Percentiles rank a stretch among this genome's conserved stretches.
Conservation (phyloP, 2,888 invertebrate species). For the Pyrocoelia pectoralis region DNA sequence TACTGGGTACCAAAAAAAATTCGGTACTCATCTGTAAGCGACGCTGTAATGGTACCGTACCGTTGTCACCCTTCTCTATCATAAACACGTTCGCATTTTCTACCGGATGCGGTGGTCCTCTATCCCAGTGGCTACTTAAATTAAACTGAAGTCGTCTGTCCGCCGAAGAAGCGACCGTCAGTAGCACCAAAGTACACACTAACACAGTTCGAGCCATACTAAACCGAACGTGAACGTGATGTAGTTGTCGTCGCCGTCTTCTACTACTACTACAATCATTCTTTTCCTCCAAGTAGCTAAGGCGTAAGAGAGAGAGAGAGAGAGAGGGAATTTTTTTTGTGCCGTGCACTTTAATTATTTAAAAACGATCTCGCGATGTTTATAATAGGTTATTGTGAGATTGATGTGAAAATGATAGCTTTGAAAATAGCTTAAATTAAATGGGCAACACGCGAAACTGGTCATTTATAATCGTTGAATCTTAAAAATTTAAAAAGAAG, state of each 20-base stretch:
- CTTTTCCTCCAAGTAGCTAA: not conserved
- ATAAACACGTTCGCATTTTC: not conserved
- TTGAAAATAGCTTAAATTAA: not conserved
- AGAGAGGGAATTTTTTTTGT: not conserved
- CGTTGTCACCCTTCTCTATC: slow-evolving; percentile 17
- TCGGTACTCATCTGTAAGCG: slow-evolving; percentile 85
- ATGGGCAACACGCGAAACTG: not conserved
- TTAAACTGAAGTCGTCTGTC: slow-evolving; percentile 49
- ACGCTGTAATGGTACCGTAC: slow-evolving; percentile 50
- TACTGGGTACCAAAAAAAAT: slow-evolving; percentile 73
- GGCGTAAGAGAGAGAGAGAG: not conserved
- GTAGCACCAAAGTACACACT: slow-evolving; percentile 46
- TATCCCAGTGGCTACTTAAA: slow-evolving; percentile 45
- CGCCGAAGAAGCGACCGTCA: slow-evolving; percentile 45
- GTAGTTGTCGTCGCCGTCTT: slow-evolving; percentile 17
- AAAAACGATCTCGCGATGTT: no score
- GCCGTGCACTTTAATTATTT: not conserved
- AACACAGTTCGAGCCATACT: slow-evolving; percentile 57
- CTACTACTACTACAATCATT: slow-evolving; percentile 18
- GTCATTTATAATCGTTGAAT: not conserved
- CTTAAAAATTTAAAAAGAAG: not conserved
- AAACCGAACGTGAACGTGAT: slow-evolving; percentile 33
- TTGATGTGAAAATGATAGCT: slow-evolving; percentile 1
- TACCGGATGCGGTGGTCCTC: slow-evolving; percentile 47
- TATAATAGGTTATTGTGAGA: not conserved